These are phyloP conservation scores for Drosophila hydei DNA, from an alignment of 1,140 invertebrate species.

Conservation along the genomic window DNA sequence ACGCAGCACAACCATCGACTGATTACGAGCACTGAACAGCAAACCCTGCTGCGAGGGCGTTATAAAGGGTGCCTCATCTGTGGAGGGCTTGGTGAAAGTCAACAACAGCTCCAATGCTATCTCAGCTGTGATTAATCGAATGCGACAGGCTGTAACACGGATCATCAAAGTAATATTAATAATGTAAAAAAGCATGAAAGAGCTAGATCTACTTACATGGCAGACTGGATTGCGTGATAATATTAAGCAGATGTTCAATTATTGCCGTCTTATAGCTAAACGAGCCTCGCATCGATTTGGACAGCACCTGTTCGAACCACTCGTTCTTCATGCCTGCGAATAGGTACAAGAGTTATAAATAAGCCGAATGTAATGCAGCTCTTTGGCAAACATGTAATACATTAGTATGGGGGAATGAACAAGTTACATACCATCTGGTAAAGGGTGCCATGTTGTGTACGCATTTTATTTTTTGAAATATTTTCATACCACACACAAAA, in stretches of 20 bases:
- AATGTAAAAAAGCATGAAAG: background rate
- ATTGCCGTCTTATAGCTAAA: constrained; percentile 89
- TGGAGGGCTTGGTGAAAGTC: constrained; percentile 85
- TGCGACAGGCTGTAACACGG: constrained; percentile 87
- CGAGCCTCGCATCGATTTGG: constrained; percentile 70
- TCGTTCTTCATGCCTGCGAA: constrained; percentile 89
- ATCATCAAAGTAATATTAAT: background rate
- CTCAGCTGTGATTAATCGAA: constrained; percentile 96
- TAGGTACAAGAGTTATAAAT: background rate
- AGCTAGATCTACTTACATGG: constrained; percentile 86
- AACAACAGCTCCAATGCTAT: constrained; percentile 92
- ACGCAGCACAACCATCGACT: constrained; percentile 93
- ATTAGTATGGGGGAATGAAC: constrained; percentile 53
- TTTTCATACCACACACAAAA: constrained; percentile 50
- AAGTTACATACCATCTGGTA: constrained; percentile 75
- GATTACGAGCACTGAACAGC: constrained; percentile 89
- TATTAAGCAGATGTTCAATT: constrained; percentile 91
- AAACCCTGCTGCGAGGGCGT: constrained; percentile 84
- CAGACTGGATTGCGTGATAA: constrained; percentile 93
- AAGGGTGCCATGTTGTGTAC: constrained; percentile 46
- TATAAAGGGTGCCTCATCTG: constrained; percentile 84
- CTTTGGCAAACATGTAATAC: background rate
- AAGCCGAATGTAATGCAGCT: background rate
- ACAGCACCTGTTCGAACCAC: constrained; percentile 88
- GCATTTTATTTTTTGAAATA: constrained; percentile 31